Evolutionary conservation across 2,797 vertebrate species (phyloP), one percentile per base, ranked within the genome.

Genomic region (Oreortyx pictus): DNA sequence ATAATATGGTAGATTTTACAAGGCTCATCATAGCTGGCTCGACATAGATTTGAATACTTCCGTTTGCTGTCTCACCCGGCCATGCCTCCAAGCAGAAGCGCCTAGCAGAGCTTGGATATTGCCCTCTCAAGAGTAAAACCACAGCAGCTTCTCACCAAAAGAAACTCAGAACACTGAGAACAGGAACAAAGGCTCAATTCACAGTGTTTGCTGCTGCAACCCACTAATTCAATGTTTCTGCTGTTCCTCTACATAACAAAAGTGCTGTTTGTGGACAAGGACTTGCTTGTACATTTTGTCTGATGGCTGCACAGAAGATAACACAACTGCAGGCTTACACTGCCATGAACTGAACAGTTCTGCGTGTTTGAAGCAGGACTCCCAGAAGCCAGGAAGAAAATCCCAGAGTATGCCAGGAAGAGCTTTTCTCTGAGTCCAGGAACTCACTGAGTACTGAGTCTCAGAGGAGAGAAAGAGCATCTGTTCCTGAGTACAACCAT

Each of bases 141-240:
- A 7, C 37, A 57, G 50, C 54, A 18, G 8, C 41, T 52, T 57
- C 31, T 44, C 47, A 43, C 59, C 64, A 0, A 62, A n/a, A 62
- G 71, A 62, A 91, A 79, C 46, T 70, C 1, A 2, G 54, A 83
- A 74, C 60, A 84, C 49, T 2, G 1, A 85, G 46, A 88, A 90
- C 27, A 46, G 59, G 27, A 87, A 89, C 75, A 89, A 95, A 90
- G 59, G 27, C 7, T 14, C 67, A 73, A 91, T 93, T 87, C 77
- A 59, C 7, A 5, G 35, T 20, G 57, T 49, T 59, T 3, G 3
- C 35, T 1, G 0, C 27, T 70, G 33, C 18, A 1, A 35, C 4
- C 2, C 5, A 27, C 25, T n/a, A n/a, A n/a, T n/a, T n/a, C n/a
- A n/a, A n/a, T n/a, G n/a, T n/a, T n/a, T n/a, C n/a, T n/a, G n/a